Evolutionary conservation across 2,113 vertebrate species (phyloP).

Genomic region (Corythaixoides concolor): DNA sequence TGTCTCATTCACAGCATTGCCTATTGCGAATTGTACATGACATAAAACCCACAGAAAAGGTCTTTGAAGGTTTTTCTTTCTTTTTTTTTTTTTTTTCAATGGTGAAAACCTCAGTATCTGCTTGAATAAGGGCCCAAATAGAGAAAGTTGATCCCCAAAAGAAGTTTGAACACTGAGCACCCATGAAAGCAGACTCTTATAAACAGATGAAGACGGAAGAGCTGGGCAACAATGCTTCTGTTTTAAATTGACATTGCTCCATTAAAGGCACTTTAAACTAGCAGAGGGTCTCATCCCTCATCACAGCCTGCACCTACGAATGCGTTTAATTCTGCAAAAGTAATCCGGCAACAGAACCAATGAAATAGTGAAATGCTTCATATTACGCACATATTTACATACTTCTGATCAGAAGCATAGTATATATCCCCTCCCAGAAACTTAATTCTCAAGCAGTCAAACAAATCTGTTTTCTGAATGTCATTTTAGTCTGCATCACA

Average conservation of each 20-base stretch:
- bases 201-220: neutral
- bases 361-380: neutral
- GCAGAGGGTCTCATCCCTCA: neutral
- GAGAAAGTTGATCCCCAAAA: neutral
- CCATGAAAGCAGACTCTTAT: neutral
- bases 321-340: neutral
- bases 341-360: neutral
- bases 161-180: neutral
- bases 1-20: slow-evolving; percentile 5
- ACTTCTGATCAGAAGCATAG: neutral
- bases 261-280: neutral
- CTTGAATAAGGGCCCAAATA: neutral
- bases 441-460: neutral
- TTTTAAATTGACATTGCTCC: neutral
- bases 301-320: neutral
- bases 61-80: neutral
- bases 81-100: neutral
- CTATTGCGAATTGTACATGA: neutral
- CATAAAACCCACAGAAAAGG: neutral
- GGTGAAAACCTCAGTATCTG: neutral
- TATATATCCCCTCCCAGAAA: neutral
- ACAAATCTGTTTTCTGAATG: neutral
- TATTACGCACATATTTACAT: neutral
- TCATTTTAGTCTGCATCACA: neutral
- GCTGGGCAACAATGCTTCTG: neutral